Evolutionary conservation across 2,888 invertebrate species (phyloP), one percentile per base, ranked within the genome.

Genomic region (Macropis europaea): DNA sequence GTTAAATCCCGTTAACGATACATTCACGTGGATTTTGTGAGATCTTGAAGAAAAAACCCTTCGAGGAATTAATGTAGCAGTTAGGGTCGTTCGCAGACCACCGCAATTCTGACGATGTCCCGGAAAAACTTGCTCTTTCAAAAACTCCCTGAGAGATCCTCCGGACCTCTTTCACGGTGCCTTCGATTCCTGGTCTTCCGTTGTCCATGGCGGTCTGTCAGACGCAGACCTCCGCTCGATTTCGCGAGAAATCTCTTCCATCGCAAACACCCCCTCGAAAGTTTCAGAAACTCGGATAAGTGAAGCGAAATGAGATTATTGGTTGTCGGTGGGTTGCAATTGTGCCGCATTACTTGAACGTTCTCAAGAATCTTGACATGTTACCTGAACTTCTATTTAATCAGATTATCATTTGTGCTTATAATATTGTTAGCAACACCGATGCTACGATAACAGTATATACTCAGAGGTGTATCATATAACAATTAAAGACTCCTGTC

Each of bases 191-290:
- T 63, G 36, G 43, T 70, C 76, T 73, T 70, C 54, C 76, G 76
- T 66, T 79, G 76, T 79, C 76, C 79, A 67, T 15, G 61, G 19
- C 38, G 26, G 52, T 68, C 78, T 79, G 79, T 79, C 78, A 79
- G 52, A 61, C 38, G 59, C 78, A 79, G 78, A 56, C 45, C 57
- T 68, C 48, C 52, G 32, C 43, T 45, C 45, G 43, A 28, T 61
- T 64, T 69, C 52, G 57, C 71, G 61, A 52, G 52, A 74, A 71
- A 77, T 74, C 67, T 71, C 68, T 70, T 64, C 61, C 68, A 40
- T 48, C 43, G 48, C 28, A 56, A 42, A 9, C 32, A 19, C 50
- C 52, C 61, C 52, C 52, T 61, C 50, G 40, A 52, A 50, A 77
- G 59, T 77, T 60, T 62, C 50, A 56, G 62, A 62, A 77, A 77